Conservation (phyloP, 2,888 invertebrate species). For the Pristionchus japonicus region DNA sequence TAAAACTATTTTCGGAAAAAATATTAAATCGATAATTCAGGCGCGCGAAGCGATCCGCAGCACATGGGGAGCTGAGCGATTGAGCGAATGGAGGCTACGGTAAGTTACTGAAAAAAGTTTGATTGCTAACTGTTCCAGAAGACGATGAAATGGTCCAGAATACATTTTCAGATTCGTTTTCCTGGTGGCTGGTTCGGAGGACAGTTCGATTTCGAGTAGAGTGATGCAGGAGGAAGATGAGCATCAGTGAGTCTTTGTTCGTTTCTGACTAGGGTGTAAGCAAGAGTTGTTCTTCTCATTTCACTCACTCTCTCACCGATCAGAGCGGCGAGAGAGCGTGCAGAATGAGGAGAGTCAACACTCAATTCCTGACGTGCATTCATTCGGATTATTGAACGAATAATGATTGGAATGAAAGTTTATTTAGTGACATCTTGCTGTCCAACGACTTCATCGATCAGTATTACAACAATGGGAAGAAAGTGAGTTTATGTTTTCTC, state of each 20-base stretch:
- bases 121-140: no score
- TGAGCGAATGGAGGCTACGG: background rate
- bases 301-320: no score
- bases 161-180: conserved; percentile 34
- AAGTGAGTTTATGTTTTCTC: no score
- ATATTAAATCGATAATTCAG: background rate
- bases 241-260: background rate
- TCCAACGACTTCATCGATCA: conserved; percentile 40
- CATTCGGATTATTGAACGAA: no score
- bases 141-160: no score
- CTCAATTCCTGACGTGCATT: no score
- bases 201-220: background rate
- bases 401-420: no score
- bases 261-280: no score
- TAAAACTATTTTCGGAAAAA: background rate
- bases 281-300: no score
- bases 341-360: background rate
- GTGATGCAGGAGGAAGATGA: conserved; percentile 1
- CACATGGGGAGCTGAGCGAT: background rate
- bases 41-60: background rate
- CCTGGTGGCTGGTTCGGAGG: background rate
- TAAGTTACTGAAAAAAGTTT: background rate
- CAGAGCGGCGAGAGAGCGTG: background rate
- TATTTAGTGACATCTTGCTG: conserved; percentile 31
- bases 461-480: conserved; percentile 22